Conservation (phyloP, 1,140 invertebrate species). For the Conus ventricosus region DNA sequence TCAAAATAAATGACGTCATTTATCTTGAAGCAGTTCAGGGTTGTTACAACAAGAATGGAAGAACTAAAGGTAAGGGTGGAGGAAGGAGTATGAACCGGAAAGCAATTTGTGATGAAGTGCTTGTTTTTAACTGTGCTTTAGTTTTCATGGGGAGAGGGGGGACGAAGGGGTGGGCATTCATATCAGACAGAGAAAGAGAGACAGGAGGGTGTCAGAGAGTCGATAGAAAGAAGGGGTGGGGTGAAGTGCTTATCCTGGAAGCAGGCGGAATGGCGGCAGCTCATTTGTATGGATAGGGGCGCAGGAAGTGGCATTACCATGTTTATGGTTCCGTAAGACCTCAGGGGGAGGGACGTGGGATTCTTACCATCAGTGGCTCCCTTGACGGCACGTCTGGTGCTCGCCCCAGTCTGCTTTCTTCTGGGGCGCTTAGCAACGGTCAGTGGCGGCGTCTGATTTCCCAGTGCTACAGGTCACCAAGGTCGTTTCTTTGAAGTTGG, state of each 20-base stretch:
- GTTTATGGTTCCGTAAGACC: constrained; percentile 11
- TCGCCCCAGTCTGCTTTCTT: neutral
- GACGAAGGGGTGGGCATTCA: neutral
- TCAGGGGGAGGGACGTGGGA: no score
- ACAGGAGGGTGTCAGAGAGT: neutral
- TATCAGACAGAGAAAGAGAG: neutral
- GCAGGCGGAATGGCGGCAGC: neutral
- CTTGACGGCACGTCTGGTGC: neutral
- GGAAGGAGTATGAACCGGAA: no score
- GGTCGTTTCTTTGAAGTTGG: neutral
- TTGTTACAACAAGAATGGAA: no score
- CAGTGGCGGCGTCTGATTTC: neutral
- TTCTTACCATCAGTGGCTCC: neutral
- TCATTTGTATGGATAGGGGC: constrained; percentile 7
- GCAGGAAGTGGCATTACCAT: neutral
- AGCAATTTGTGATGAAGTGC: no score
- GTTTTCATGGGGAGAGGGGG: neutral
- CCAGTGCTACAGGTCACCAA: neutral
- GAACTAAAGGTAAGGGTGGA: no score
- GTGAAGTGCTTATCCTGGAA: no score
- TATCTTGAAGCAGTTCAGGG: no score
- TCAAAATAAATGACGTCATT: no score
- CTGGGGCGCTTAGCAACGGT: neutral
- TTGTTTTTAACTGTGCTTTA: no score
- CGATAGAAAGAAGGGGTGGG: neutral